phyloP scores from a whole-genome alignment of 2,888 invertebrate genomes.

The Scotopteryx bipunctaria region DNA sequence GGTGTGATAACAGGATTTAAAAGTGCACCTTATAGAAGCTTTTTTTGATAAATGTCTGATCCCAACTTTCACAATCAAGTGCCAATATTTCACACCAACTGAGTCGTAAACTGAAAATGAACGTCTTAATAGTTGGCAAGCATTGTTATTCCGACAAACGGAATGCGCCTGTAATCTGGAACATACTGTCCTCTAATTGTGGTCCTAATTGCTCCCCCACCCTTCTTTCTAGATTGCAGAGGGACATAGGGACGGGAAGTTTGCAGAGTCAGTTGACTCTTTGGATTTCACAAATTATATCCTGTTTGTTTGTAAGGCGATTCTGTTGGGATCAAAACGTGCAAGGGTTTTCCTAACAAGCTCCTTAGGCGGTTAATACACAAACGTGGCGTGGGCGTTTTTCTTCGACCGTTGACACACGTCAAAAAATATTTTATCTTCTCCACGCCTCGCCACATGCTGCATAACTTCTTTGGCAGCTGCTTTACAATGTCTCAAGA shows the following conservation, averaged over 20 bases:
- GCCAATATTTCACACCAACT: neutral
- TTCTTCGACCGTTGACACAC: too few species aligned
- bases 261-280: constrained; percentile 11
- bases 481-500: too few species aligned
- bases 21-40: too few species aligned
- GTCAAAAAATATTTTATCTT: too few species aligned
- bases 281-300: constrained; percentile 3
- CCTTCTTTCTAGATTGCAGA: constrained; percentile 39
- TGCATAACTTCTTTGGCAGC: too few species aligned
- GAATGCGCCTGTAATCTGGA: constrained; percentile 72
- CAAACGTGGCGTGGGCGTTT: too few species aligned
- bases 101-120: constrained; percentile 38
- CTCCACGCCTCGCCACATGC: too few species aligned
- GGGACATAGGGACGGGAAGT: constrained; percentile 18
- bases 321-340: neutral
- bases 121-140: constrained; percentile 79
- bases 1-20: too few species aligned
- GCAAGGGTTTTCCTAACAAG: too few species aligned
- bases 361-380: too few species aligned
- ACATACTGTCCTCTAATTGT: constrained; percentile 83
- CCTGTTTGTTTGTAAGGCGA: constrained; percentile 1
- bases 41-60: neutral
- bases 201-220: constrained; percentile 72
- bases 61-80: neutral
- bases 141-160: constrained; percentile 67